Base-by-base conservation (phyloP, 1,140 invertebrate genomes). In the Nasonia vitripennis region DNA sequence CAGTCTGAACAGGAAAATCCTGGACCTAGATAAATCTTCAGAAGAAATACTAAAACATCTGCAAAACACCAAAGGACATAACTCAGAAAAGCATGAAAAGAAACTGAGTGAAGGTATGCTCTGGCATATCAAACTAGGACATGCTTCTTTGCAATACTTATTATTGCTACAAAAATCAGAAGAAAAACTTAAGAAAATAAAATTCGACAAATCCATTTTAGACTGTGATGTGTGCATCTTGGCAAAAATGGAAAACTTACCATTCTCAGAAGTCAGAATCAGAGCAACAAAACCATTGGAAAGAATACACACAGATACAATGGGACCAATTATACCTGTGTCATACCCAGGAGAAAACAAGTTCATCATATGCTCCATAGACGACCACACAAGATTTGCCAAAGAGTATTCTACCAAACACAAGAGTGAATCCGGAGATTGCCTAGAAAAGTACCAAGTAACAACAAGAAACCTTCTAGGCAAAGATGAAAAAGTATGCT, bases 51-150 rank as follows among this genome's bases (percentile, higher is more conserved):
- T 41, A 9, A 41, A 41, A 41, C 2, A 41, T 41, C 37, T 2
- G 2, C 37, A 41, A 41, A 41, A 41, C 37, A 41, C 3, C 7
- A 9, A 5, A 41, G 7, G 7, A 3, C 0, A 9, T 1, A 41
- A 41, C 3, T 41, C 37, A 41, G 7, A 41, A 41, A 41, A 41
- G 7, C 3, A 41, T 5, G 37, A 68, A 62, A n/a, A n/a, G n/a
- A n/a, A n/a, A n/a, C n/a, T n/a, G 78, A 81, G 87, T 81, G 45
- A 81, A 70, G 87, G 74, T 0, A 87, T 86, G 87, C 70, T 87
- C 1, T 87, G 87, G 87, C 87, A 88, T 68, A 80, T 85, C 27
- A 86, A 85, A 86, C 34, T 88, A 75, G 87, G 87, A 2, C 87
- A 87, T 48, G 51, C 83, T 37, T 75, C 48, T 17, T 37, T 86